Evolutionary conservation across 2,797 vertebrate species (phyloP).

Genomic region (Sebastes goodei): DNA sequence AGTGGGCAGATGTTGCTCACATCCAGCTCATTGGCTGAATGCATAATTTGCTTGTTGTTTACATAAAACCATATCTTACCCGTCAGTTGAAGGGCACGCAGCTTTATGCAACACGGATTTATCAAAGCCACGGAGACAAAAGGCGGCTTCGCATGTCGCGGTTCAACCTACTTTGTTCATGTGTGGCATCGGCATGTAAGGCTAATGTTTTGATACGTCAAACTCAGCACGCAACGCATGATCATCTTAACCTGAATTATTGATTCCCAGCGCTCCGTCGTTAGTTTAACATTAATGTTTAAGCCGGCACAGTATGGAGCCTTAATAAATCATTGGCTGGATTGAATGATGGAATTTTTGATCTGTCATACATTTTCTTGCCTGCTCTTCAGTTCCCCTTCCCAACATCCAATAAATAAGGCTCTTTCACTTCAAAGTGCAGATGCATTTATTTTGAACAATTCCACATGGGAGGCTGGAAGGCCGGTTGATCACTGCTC

Average conservation of each 20-base stretch:
- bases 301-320: conserved; percentile 11
- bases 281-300: conserved; percentile 53
- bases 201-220: conserved; percentile 21
- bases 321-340: conserved; percentile 5
- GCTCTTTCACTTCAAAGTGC: conserved; percentile 36
- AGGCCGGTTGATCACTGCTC: conserved; percentile 58
- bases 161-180: conserved; percentile 12
- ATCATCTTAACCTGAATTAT: conserved; percentile 54
- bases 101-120: conserved; percentile 27
- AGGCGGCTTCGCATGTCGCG: background rate
- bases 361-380: background rate
- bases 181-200: background rate
- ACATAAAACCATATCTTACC: conserved; percentile 39
- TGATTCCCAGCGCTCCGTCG: conserved; percentile 21
- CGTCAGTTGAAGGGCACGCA: conserved; percentile 26
- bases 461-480: conserved; percentile 43
- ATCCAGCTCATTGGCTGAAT: conserved; percentile 40
- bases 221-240: conserved; percentile 2
- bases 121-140: conserved; percentile 4
- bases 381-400: background rate
- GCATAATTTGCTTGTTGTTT: conserved; percentile 57
- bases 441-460: conserved; percentile 56
- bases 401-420: conserved; percentile 26
- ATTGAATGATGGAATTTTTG: conserved; percentile 4
- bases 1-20: conserved; percentile 40